Evolutionary conservation across 2,113 vertebrate genomes (phyloP).

Genomic region (Protobothrops mucrosquamatus): DNA sequence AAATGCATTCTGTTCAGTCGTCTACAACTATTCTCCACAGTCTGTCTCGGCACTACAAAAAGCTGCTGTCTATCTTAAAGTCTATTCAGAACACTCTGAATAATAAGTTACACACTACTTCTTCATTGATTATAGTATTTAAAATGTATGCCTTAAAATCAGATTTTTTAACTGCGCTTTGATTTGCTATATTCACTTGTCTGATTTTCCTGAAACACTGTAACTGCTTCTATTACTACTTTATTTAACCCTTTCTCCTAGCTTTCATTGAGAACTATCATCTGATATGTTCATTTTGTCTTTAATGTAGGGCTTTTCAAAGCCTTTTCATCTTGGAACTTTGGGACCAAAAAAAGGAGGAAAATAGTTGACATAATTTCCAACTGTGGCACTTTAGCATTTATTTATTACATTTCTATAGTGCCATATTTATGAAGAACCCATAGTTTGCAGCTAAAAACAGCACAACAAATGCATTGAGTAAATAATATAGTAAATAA

Average conservation of each 20-base stretch:
- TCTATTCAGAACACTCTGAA: conserved; percentile 42
- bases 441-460: neutral
- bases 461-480: neutral
- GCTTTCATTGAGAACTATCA: neutral
- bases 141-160: neutral
- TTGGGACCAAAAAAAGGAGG: neutral
- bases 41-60: conserved; percentile 89
- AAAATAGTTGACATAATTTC: neutral
- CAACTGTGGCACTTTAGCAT: neutral
- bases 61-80: conserved; percentile 91
- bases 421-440: neutral
- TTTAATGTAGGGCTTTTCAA: neutral
- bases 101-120: neutral
- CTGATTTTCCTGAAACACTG: neutral
- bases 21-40: conserved; percentile 91
- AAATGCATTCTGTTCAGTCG: conserved; percentile 59
- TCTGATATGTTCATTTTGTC: neutral
- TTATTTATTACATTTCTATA: neutral
- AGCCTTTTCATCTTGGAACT: neutral
- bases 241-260: neutral
- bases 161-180: neutral
- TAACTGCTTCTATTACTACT: neutral
- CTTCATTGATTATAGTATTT: neutral
- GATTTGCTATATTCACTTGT: neutral
- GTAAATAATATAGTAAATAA: neutral